Evolutionary conservation across 2,797 vertebrate species (phyloP).

Genomic region (Brotogeris chrysoptera): DNA sequence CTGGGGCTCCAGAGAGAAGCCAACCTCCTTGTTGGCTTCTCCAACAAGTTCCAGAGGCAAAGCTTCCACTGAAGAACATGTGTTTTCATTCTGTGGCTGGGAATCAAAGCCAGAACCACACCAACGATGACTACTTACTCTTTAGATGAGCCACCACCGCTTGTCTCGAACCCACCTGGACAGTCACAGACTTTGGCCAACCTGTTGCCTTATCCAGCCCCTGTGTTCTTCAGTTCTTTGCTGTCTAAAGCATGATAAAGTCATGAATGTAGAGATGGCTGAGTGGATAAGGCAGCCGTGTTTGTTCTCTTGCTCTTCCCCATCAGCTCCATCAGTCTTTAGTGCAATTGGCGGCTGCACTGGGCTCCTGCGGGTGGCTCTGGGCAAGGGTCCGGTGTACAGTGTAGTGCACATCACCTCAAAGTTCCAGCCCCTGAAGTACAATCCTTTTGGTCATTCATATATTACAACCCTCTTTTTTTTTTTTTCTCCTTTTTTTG

Average conservation of each 20-base stretch:
- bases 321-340: not conserved
- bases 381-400: conserved; percentile 53
- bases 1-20: not conserved
- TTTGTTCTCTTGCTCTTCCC: not conserved
- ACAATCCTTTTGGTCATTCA: conserved; percentile 78
- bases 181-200: not conserved
- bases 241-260: not conserved
- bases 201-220: not conserved
- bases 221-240: not conserved
- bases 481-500: not conserved
- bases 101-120: not conserved
- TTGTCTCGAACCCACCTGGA: not conserved
- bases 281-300: not conserved
- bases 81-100: not conserved
- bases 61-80: not conserved
- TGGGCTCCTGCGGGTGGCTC: not conserved
- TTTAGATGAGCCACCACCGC: not conserved
- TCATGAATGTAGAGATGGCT: not conserved
- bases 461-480: conserved; percentile 75
- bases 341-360: not conserved
- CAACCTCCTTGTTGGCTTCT: not conserved
- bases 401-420: conserved; percentile 78
- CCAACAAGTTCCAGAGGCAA: not conserved
- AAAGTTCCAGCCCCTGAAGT: conserved; percentile 90
- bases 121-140: fast-evolving